Conservation (phyloP, 2,888 invertebrate genomes). For the Furcula furcula region DNA sequence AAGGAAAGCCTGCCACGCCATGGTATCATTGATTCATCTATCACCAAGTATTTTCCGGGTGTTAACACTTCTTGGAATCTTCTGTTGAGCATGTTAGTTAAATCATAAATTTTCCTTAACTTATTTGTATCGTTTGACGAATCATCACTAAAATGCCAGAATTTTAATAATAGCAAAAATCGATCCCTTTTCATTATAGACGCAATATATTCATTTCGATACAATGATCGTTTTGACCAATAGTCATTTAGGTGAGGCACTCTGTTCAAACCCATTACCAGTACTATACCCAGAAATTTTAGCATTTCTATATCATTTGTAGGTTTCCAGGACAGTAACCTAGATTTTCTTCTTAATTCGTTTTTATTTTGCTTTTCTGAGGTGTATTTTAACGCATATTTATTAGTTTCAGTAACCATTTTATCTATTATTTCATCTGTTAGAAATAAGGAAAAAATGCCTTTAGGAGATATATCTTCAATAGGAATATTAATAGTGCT, state of each 20-base stretch:
- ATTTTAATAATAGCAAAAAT: neutral
- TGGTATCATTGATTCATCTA: neutral
- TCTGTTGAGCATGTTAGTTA: neutral
- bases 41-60: neutral
- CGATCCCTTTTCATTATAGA: neutral
- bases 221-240: neutral
- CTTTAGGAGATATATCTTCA: too few species aligned
- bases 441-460: constrained; percentile 2
- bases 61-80: neutral
- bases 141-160: neutral
- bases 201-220: neutral
- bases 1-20: constrained; percentile 1
- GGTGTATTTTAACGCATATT: too few species aligned
- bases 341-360: too few species aligned
- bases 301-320: neutral
- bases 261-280: neutral
- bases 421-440: too few species aligned
- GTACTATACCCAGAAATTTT: neutral
- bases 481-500: too few species aligned
- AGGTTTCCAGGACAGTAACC: neutral
- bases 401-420: too few species aligned
- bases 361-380: too few species aligned
- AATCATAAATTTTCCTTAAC: neutral
- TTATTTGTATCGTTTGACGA: neutral
- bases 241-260: neutral